Conservation (phyloP, 2,113 vertebrate genomes). For the Argyrosomus japonicus region DNA sequence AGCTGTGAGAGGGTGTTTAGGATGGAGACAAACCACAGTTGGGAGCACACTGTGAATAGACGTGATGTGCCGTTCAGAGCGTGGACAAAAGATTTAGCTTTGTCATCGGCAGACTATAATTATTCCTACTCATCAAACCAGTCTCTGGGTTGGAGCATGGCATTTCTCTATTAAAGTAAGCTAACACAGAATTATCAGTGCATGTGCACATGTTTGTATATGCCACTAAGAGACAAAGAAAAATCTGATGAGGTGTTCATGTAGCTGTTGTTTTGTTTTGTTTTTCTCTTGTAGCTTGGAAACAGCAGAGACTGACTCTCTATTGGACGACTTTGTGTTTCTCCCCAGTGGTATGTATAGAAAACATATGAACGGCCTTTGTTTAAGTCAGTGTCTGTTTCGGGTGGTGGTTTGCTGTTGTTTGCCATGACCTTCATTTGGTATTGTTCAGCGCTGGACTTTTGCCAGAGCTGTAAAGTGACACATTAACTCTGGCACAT, state of each 20-base stretch:
- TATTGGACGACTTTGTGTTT: slow-evolving; percentile 76
- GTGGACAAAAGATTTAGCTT: background rate
- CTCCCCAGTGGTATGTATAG: slow-evolving; percentile 63
- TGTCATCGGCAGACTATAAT: background rate
- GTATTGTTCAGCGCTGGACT: slow-evolving; percentile 20
- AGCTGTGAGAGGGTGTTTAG: background rate
- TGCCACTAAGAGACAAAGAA: background rate
- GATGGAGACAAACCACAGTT: background rate
- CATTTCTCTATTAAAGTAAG: background rate
- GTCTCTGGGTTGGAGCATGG: background rate
- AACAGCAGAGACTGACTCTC: slow-evolving; percentile 58
- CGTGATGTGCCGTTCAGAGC: background rate
- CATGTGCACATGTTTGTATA: background rate
- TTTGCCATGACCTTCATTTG: background rate
- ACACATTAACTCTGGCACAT: slow-evolving; percentile 48
- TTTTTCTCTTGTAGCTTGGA: slow-evolving; percentile 65
- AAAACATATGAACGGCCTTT: background rate
- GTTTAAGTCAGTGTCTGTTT: background rate
- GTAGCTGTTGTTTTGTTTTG: background rate
- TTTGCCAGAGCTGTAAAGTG: slow-evolving; percentile 31
- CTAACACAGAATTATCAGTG: background rate
- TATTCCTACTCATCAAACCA: slow-evolving; percentile 5
- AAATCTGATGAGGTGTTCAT: background rate
- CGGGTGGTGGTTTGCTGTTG: background rate
- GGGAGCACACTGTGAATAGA: fast-evolving